Percentiles rank a stretch among this genome's conserved stretches.
These are phyloP conservation scores for Odontocolon sp. DNA, from an alignment of 2,888 invertebrate genomes.

Conservation along the genomic window DNA sequence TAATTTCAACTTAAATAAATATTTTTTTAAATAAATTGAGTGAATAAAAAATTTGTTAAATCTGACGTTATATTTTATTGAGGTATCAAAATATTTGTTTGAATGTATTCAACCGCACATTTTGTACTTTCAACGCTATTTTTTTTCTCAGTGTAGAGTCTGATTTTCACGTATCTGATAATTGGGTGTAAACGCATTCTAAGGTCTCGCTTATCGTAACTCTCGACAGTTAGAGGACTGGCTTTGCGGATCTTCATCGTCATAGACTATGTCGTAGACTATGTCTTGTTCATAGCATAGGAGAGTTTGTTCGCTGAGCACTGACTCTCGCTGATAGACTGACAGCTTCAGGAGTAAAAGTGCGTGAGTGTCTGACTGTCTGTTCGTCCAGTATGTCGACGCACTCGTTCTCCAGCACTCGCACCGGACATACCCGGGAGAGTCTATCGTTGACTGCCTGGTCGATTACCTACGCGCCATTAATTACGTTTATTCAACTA, in stretches of 20 bases:
- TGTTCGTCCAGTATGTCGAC: conserved; percentile 27
- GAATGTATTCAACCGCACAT: too few species aligned
- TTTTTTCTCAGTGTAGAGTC: too few species aligned
- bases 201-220: neutral
- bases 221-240: conserved; percentile 8
- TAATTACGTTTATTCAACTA: conserved; percentile 73
- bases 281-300: neutral
- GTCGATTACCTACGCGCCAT: conserved; percentile 56
- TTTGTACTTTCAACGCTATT: too few species aligned
- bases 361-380: conserved; percentile 30
- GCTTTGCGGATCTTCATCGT: conserved; percentile 14
- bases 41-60: too few species aligned
- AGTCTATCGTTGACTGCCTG: conserved; percentile 29
- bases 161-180: neutral
- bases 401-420: conserved; percentile 43
- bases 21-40: too few species aligned
- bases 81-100: too few species aligned
- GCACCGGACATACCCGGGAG: neutral
- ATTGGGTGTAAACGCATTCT: neutral
- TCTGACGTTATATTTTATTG: too few species aligned
- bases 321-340: conserved; percentile 11
- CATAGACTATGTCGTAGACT: neutral
- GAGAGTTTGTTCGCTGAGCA: neutral
- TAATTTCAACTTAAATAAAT: too few species aligned
- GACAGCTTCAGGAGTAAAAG: conserved; percentile 30